Evolutionary conservation across 2,888 invertebrate species (phyloP).

Genomic region (Palloptera scutellata): DNA sequence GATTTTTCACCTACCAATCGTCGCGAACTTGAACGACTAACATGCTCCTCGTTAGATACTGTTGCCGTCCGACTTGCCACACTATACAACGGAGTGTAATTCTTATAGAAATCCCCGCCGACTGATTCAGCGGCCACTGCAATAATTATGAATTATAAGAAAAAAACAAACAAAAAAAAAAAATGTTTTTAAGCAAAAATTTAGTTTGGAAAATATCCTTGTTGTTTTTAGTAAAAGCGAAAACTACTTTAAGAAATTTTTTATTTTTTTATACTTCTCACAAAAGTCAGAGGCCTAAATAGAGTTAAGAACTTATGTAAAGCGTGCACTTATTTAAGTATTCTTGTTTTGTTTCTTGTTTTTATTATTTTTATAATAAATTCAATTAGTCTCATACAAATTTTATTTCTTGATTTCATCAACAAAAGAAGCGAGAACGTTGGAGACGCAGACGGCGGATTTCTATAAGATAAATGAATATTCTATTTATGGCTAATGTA

Average conservation of each 20-base stretch:
- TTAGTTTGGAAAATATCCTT: too few species aligned
- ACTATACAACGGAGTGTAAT: constrained; percentile 77
- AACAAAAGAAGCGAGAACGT: constrained; percentile 54
- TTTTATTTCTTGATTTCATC: constrained; percentile 36
- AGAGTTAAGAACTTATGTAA: constrained; percentile 10
- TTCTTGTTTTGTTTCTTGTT: constrained; percentile 25
- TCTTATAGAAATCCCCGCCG: constrained; percentile 87
- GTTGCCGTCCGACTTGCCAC: constrained; percentile 68
- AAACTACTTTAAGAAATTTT: constrained; percentile 8
- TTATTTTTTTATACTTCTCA: constrained; percentile 20
- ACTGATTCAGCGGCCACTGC: constrained; percentile 85
- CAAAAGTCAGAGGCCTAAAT: constrained; percentile 15
- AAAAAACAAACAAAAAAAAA: constrained; percentile 33
- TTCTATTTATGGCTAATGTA: not conserved
- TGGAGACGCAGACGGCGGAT: constrained; percentile 54
- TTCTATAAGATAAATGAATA: constrained; percentile 59
- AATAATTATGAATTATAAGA: constrained; percentile 56
- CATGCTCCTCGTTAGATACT: constrained; percentile 62
- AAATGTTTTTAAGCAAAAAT: too few species aligned
- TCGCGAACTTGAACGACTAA: constrained; percentile 65
- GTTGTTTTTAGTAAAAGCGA: too few species aligned
- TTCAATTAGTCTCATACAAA: constrained; percentile 61
- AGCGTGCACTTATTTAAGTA: constrained; percentile 35
- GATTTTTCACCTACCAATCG: constrained; percentile 72
- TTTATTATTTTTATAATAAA: constrained; percentile 57